Evolutionary conservation across 2,888 invertebrate genomes (phyloP).

Genomic region (Malthinus flaveolus): DNA sequence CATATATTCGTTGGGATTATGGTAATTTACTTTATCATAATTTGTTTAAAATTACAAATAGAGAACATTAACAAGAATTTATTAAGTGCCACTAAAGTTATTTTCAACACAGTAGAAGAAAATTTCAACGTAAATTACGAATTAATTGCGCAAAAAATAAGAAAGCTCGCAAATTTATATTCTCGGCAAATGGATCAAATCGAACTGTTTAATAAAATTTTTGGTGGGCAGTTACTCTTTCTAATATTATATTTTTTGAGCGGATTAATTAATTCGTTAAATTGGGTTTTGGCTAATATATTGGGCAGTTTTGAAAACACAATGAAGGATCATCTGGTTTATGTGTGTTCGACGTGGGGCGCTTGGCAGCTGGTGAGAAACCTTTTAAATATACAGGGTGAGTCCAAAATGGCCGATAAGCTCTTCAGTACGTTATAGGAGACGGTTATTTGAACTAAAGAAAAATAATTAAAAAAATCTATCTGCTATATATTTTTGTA

Average conservation of each 20-base stretch:
- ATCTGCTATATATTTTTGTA: too few species aligned
- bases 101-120: too few species aligned
- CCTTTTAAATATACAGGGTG: too few species aligned
- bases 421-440: too few species aligned
- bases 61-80: too few species aligned
- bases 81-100: too few species aligned
- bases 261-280: background rate
- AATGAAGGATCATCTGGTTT: background rate
- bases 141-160: background rate
- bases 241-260: background rate
- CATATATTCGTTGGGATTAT: too few species aligned
- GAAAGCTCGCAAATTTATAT: background rate
- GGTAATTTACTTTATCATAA: too few species aligned
- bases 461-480: too few species aligned
- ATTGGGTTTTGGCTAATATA: background rate
- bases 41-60: too few species aligned
- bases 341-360: background rate
- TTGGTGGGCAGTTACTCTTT: background rate
- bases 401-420: too few species aligned
- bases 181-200: background rate
- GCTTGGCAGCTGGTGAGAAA: background rate
- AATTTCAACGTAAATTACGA: background rate
- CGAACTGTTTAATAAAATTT: background rate
- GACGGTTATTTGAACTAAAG: too few species aligned
- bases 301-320: background rate